Evolutionary conservation across 2,113 vertebrate genomes (phyloP), one percentile per base, ranked within the genome.

Genomic region (Oreochromis niloticus): DNA sequence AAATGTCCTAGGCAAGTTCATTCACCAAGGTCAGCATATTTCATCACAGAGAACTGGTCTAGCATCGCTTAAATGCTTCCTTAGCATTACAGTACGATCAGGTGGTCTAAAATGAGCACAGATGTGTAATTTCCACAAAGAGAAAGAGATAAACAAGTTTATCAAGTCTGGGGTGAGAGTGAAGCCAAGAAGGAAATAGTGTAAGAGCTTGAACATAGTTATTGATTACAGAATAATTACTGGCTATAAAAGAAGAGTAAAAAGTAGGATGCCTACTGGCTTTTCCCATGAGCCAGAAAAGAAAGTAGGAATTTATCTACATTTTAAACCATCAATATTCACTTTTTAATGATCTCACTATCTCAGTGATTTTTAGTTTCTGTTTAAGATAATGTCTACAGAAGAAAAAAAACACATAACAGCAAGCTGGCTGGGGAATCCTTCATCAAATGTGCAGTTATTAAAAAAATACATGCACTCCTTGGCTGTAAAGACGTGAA

Each of bases 1-100:
- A 95, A 93, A 95, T 89, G 66, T 90, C 86, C 55, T 22, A 22
- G n/a, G 39, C 46, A 85, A 78, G 85, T 83, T 89, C 50, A 61
- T 87, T 59, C 43, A 24, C 68, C 83, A 85, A 57, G 78, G 80
- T 90, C 88, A 91, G 89, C 90, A 82, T 73, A 79, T 85, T 90
- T 90, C 19, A 81, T 89, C 50, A 24, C 10, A 88, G 86, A 84
- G 78, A 66, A 80, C 87, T 59, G 19, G n/a, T 54, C 81, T 81
- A 12, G 59, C 6, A 3, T 91, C 27, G 7, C 86, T 34, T 30
- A 82, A 85, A 79, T 54, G 17, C 52, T 82, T 71, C 66, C 56
- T 36, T 84, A 90, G 34, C 30, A 50, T 82, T 39, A 17, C 1
- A 3, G 19, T 17, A 87, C 14, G 2, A 82, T 83, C 85, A 84